phyloP scores from a whole-genome alignment of 2,113 vertebrate genomes.

The Sardina pilchardus region DNA sequence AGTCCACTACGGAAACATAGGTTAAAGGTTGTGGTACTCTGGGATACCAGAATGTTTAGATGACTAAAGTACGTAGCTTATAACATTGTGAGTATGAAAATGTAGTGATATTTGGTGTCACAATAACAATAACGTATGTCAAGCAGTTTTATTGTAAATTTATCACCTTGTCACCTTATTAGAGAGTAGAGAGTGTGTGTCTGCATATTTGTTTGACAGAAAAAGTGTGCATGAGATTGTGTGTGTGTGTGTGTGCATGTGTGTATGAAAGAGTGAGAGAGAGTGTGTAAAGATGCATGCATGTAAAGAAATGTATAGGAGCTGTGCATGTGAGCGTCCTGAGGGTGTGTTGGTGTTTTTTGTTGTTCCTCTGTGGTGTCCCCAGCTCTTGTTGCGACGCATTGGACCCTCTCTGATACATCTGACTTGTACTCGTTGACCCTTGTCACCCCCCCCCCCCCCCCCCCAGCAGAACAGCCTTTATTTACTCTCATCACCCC shows the following conservation, averaged over 20 bases:
- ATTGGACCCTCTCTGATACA: neutral
- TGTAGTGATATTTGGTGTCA: no score
- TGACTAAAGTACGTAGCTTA: no score
- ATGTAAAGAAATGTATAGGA: neutral
- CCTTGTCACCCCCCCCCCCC: slow-evolving; percentile 19
- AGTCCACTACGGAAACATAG: no score
- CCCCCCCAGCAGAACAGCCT: neutral
- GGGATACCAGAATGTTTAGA: no score
- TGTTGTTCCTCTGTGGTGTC: slow-evolving; percentile 41
- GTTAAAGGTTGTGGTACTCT: no score
- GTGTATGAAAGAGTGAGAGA: neutral
- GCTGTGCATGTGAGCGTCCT: neutral
- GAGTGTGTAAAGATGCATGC: slow-evolving; percentile 23
- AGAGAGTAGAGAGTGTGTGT: no score
- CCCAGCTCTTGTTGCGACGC: slow-evolving; percentile 44
- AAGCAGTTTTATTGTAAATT: no score
- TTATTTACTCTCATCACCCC: no score
- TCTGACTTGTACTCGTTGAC: slow-evolving; percentile 50
- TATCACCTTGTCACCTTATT: no score
- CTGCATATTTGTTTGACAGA: slow-evolving; percentile 23
- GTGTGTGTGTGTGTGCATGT: neutral
- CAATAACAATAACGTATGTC: no score
- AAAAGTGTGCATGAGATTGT: neutral
- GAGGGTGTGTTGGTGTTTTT: neutral
- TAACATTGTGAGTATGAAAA: no score